Conservation (phyloP, 2,797 vertebrate species). For the Schizothorax lantsangensis region DNA sequence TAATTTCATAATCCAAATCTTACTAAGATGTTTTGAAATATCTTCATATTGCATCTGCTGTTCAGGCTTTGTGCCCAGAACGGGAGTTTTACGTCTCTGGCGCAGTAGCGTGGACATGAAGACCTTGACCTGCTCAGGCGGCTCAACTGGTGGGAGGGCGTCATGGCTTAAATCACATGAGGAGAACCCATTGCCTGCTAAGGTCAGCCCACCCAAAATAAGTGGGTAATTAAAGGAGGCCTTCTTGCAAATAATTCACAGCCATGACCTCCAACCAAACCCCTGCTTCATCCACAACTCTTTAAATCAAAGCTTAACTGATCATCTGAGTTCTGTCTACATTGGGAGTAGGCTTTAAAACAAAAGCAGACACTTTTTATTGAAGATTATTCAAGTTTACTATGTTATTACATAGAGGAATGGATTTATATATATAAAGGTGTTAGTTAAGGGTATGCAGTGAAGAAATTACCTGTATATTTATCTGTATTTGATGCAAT, state of each 20-base stretch:
- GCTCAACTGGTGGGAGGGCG: conserved; percentile 37
- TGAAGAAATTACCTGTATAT: neutral
- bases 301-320: conserved; percentile 7
- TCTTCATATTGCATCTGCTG: conserved; percentile 25
- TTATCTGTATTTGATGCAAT: conserved; percentile 13
- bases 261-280: conserved; percentile 33
- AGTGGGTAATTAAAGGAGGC: conserved; percentile 53
- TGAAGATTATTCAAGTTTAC: neutral
- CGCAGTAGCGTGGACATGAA: conserved; percentile 36
- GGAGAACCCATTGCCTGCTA: conserved; percentile 16
- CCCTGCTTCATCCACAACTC: conserved; percentile 22
- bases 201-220: conserved; percentile 57
- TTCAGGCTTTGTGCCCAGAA: conserved; percentile 39
- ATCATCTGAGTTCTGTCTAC: neutral
- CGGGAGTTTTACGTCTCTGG: conserved; percentile 24
- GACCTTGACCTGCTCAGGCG: conserved; percentile 34
- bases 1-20: conserved; percentile 23
- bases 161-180: conserved; percentile 55
- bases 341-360: neutral
- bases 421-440: neutral
- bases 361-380: neutral
- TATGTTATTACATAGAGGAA: neutral
- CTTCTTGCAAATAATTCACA: conserved; percentile 36
- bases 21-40: conserved; percentile 20
- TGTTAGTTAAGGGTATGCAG: neutral